These are phyloP conservation scores for Orussus abietinus DNA, from an alignment of 1,140 invertebrate species.

Conservation along the genomic window DNA sequence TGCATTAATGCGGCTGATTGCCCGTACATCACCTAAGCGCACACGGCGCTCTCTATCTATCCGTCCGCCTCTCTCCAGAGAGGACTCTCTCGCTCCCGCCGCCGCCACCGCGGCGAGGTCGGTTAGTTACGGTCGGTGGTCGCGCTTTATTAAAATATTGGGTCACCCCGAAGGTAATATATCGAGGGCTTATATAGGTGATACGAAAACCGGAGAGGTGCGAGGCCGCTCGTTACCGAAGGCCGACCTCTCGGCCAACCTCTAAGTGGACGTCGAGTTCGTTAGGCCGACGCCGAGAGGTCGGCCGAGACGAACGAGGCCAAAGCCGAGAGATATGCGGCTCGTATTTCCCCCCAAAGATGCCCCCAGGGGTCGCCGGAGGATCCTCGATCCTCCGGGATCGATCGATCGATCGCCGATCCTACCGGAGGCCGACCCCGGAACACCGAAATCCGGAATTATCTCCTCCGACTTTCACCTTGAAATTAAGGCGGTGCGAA, in stretches of 20 bases:
- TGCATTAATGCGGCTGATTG: constrained; percentile 50
- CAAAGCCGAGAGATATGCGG: constrained; percentile 32
- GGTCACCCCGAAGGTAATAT: constrained; percentile 32
- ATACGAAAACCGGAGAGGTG: too few species aligned
- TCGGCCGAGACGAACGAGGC: constrained; percentile 36
- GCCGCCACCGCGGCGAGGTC: constrained; percentile 28
- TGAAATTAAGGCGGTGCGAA: too few species aligned
- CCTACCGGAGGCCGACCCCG: too few species aligned
- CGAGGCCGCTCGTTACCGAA: constrained; percentile 36
- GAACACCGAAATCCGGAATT: too few species aligned
- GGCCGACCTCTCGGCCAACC: constrained; percentile 30
- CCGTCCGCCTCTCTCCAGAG: constrained; percentile 12
- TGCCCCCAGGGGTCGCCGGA: too few species aligned
- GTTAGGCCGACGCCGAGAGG: constrained; percentile 38
- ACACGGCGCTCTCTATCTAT: constrained; percentile 15
- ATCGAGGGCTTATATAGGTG: constrained; percentile 8
- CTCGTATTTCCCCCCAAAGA: constrained; percentile 30
- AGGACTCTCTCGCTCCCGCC: constrained; percentile 14
- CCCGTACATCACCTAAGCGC: constrained; percentile 44
- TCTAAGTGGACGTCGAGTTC: constrained; percentile 41
- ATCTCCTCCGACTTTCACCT: too few species aligned
- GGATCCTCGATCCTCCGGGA: too few species aligned
- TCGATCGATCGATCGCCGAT: too few species aligned
- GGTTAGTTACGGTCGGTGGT: constrained; percentile 36
- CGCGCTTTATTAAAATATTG: constrained; percentile 49